Evolutionary conservation across 2,113 vertebrate species (phyloP).

Genomic region (Labeo catla): DNA sequence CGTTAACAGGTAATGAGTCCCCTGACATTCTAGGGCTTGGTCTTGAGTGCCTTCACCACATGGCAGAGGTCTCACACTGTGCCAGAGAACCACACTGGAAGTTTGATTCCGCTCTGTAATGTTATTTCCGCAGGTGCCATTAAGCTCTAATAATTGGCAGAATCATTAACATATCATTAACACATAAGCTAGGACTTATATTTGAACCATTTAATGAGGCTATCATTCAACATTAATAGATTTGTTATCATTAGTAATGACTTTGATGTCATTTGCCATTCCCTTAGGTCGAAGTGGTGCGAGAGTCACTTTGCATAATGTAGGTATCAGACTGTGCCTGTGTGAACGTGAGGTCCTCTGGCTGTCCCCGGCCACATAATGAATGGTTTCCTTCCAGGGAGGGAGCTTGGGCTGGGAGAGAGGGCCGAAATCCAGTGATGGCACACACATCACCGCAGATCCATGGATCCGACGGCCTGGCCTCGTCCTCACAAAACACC

Average conservation of each 20-base stretch:
- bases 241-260: slow-evolving; percentile 77
- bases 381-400: slow-evolving; percentile 37
- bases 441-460: slow-evolving; percentile 17
- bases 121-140: slow-evolving; percentile 74
- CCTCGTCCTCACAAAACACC: slow-evolving; percentile 36
- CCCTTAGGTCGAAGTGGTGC: slow-evolving; percentile 68
- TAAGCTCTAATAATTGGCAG: slow-evolving; percentile 77
- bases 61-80: slow-evolving; percentile 15
- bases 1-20: slow-evolving; percentile 46
- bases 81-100: slow-evolving; percentile 62
- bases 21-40: slow-evolving; percentile 22
- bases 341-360: slow-evolving; percentile 59
- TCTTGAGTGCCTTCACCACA: slow-evolving; percentile 43
- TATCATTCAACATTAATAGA: slow-evolving; percentile 81
- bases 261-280: slow-evolving; percentile 74
- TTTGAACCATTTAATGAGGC: slow-evolving; percentile 80
- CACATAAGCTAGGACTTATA: slow-evolving; percentile 78
- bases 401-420: background rate
- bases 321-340: slow-evolving; percentile 49
- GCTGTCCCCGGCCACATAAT: slow-evolving; percentile 10
- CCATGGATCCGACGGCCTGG: slow-evolving; percentile 21
- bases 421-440: slow-evolving; percentile 12
- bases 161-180: slow-evolving; percentile 82
- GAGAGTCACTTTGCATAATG: slow-evolving; percentile 67
- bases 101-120: slow-evolving; percentile 71